A percentile compares a stretch with the other conserved stretches of the same genome.
Conservation (phyloP, 64 coral and sea anemone species). For the Catalaphyllia jardinei region DNA sequence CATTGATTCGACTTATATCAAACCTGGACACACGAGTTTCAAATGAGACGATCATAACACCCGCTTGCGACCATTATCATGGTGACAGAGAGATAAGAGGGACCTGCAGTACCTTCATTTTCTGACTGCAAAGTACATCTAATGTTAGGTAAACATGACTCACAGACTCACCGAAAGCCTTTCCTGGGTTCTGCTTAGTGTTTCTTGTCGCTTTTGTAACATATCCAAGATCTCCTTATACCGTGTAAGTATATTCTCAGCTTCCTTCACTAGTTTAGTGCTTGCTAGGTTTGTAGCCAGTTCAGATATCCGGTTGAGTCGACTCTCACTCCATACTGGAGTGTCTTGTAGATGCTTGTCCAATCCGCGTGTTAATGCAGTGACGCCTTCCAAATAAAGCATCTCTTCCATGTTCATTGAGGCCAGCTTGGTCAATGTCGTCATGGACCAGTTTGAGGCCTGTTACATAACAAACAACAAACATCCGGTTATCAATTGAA, state of each 20-base stretch:
- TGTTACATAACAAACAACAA: not conserved
- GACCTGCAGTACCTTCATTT: too few species aligned
- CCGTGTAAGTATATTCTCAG: slow-evolving; percentile 78
- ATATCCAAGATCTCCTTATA: slow-evolving; percentile 96
- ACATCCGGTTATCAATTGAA: not conserved
- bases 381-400: slow-evolving; percentile 75
- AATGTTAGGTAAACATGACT: not conserved
- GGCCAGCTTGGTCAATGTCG: slow-evolving; percentile 85
- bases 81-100: too few species aligned
- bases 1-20: too few species aligned
- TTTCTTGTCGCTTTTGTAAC: slow-evolving; percentile 89
- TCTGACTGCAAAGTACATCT: too few species aligned
- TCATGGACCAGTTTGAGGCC: slow-evolving; percentile 86
- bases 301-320: slow-evolving; percentile 78
- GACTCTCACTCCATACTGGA: slow-evolving; percentile 83
- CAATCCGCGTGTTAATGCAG: slow-evolving; percentile 64
- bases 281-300: slow-evolving; percentile 81
- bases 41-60: too few species aligned
- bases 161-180: slow-evolving; percentile 68
- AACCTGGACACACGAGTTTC: too few species aligned
- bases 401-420: slow-evolving; percentile 98
- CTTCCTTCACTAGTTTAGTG: slow-evolving; percentile 57
- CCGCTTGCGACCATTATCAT: too few species aligned
- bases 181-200: slow-evolving; percentile 75
- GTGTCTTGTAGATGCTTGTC: slow-evolving; percentile 62